Evolutionary conservation across 2,113 vertebrate genomes (phyloP).

Genomic region (Edolisoma coerulescens): DNA sequence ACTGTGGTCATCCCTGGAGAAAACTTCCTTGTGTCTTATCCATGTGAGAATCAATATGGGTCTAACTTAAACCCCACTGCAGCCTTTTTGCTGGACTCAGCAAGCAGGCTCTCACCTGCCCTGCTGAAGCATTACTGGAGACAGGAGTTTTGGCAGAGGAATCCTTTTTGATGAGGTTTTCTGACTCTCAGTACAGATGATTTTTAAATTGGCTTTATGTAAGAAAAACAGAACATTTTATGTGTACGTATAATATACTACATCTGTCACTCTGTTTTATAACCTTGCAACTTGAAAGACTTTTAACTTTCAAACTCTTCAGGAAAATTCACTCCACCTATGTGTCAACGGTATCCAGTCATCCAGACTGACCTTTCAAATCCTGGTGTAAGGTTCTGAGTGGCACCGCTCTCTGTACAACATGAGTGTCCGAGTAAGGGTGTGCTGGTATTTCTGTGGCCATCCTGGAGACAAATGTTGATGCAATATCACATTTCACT

Average conservation of each 20-base stretch:
- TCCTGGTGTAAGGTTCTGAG: background rate
- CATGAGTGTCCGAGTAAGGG: background rate
- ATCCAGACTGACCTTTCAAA: slow-evolving; percentile 38
- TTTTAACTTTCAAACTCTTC: background rate
- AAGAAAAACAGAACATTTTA: background rate
- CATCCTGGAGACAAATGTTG: background rate
- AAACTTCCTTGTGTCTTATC: background rate
- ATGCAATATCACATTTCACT: background rate
- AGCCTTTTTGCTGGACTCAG: background rate
- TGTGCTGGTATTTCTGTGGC: background rate
- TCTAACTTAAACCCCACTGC: background rate
- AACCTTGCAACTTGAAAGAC: slow-evolving; percentile 34
- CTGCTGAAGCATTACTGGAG: background rate
- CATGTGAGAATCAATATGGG: background rate
- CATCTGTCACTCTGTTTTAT: slow-evolving; percentile 38
- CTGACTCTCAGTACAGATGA: background rate
- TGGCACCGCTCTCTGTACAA: background rate
- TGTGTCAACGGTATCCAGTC: background rate
- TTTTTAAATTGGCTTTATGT: background rate
- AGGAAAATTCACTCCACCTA: slow-evolving; percentile 28
- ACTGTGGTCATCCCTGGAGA: background rate
- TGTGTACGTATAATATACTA: slow-evolving; percentile 7
- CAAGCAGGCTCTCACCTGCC: background rate
- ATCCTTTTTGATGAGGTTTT: background rate
- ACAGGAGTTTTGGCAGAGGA: background rate